A percentile compares a stretch with the other conserved stretches of the same genome.
Conservation (phyloP, 1,140 invertebrate species). For the Papilio helenus region DNA sequence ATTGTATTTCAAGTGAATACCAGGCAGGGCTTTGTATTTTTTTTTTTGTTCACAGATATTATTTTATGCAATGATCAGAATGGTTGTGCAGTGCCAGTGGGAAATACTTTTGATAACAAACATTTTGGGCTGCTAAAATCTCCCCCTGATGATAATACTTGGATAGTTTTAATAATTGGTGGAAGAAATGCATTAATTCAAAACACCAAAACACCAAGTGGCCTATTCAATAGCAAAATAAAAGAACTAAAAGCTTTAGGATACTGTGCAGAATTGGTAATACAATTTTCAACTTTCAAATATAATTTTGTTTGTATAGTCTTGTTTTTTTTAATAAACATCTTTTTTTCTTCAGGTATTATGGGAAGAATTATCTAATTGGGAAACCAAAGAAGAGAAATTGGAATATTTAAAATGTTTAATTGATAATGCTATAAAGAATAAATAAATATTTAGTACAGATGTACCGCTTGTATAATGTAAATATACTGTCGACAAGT, state of each 20-base stretch:
- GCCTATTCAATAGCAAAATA: conserved; percentile 79
- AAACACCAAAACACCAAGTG: conserved; percentile 63
- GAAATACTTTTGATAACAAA: conserved; percentile 64
- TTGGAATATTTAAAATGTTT: conserved; percentile 62
- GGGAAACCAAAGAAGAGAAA: conserved; percentile 59
- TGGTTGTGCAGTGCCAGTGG: conserved; percentile 67
- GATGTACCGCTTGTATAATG: background rate
- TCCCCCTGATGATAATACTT: conserved; percentile 73
- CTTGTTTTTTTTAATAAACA: background rate
- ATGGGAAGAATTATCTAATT: conserved; percentile 49
- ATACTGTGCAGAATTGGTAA: conserved; percentile 83
- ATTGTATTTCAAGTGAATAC: background rate
- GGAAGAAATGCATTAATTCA: conserved; percentile 74
- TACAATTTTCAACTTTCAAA: conserved; percentile 43
- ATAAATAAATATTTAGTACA: conserved; percentile 38
- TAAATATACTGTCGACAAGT: background rate
- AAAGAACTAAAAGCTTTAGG: conserved; percentile 84
- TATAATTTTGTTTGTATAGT: conserved; percentile 12
- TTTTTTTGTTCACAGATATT: conserved; percentile 77
- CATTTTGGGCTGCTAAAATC: conserved; percentile 71
- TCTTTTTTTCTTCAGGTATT: conserved; percentile 42
- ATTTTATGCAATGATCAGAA: conserved; percentile 80
- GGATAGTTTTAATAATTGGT: conserved; percentile 81
- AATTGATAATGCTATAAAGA: conserved; percentile 56
- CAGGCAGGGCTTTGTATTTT: background rate